Evolutionary conservation across 2,888 invertebrate species (phyloP).

Genomic region (Stramonita haemastoma): DNA sequence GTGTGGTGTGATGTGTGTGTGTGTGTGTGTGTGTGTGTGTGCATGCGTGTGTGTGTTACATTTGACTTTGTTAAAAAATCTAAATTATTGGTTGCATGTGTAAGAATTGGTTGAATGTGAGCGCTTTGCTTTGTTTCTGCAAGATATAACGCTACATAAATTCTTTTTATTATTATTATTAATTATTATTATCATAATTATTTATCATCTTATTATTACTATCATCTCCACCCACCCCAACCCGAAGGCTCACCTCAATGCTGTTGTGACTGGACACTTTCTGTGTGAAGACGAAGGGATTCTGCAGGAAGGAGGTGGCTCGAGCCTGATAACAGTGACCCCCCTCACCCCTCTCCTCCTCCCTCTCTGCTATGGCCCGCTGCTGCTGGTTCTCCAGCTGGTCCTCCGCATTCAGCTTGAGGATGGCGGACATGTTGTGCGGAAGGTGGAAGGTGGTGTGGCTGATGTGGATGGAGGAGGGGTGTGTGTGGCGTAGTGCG

Average conservation of each 20-base stretch:
- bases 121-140: too few relatives aligned
- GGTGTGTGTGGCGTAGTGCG: constrained; percentile 53
- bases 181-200: too few relatives aligned
- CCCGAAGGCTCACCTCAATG: not conserved
- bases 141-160: too few relatives aligned
- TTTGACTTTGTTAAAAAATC: too few relatives aligned
- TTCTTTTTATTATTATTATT: too few relatives aligned
- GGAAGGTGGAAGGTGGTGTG: constrained; percentile 65
- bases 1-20: too few relatives aligned
- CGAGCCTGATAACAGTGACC: constrained; percentile 64
- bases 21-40: too few relatives aligned
- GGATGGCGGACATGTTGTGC: constrained; percentile 52
- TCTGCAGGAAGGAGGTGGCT: constrained; percentile 61
- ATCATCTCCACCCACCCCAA: not conserved
- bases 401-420: not conserved
- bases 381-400: not conserved
- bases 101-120: too few relatives aligned
- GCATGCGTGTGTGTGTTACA: too few relatives aligned
- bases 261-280: not conserved
- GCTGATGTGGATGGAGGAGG: constrained; percentile 53
- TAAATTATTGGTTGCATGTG: too few relatives aligned
- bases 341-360: not conserved
- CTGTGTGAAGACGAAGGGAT: constrained; percentile 54
- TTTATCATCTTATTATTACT: too few relatives aligned
- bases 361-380: not conserved